Evolutionary conservation across 2,113 vertebrate species (phyloP).

Genomic region (rat (Rattus norvegicus)): GRCr8 NC_086026.1:40344501-40345000

Average conservation of each 20-base stretch:
- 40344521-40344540: neutral
- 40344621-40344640: neutral
- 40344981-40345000: constrained; percentile 66
- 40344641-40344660: neutral
- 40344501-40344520: constrained; percentile 27
- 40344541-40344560: neutral
- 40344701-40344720: neutral
- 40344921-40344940: constrained; percentile 36
- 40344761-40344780: neutral
- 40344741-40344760: neutral
- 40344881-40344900: constrained; percentile 12
- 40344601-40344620: neutral
- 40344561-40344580: constrained; percentile 21
- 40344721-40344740: neutral
- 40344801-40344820: constrained; percentile 38
- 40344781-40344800: constrained; percentile 27
- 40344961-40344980: constrained; percentile 43
- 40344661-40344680: neutral
- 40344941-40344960: constrained; percentile 20
- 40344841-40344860: neutral
- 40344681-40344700: neutral
- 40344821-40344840: constrained; percentile 21
- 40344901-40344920: constrained; percentile 53
- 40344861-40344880: neutral
- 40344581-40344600: neutral